Evolutionary conservation across 1,140 invertebrate genomes (phyloP), one percentile per base, ranked within the genome.

Genomic region (Trichoplusia ni): DNA sequence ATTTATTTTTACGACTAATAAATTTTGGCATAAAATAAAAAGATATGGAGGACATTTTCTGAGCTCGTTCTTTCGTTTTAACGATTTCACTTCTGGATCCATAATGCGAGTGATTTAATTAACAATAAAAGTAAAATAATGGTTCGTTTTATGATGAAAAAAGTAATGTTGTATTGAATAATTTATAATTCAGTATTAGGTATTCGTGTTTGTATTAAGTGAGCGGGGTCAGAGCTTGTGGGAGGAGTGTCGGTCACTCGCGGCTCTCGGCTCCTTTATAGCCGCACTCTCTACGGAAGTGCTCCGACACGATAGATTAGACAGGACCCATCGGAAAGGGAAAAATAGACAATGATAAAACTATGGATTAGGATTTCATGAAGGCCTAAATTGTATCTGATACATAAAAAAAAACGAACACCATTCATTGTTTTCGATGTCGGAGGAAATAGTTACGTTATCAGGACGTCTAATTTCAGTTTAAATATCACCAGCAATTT

Each of bases 1-100:
- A 74, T 84, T 44, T 58, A 44, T 58, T 31, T 84, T 81, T 82
- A 86, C 73, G 78, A 75, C 51, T 76, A 79, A 87, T 87, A 87
- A 87, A 84, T 81, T 79, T 77, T 53, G 59, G 62, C 63, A 70
- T 71, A 77, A 75, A 74, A 67, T 79, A 86, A 79, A 77, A 79
- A 75, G 70, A 79, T 81, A 84, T 73, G 69, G 63, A 29, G 42
- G 72, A 81, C 75, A 79, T 75, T 78, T 79, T 79, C 71, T 71
- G 75, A 79, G 80, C 69, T 70, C 75, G 74, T 79, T 79, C 70
- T 77, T 79, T 75, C 61, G 66, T 49, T 81, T 83, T 85, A 78
- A 83, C 77, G 67, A 75, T 79, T 80, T 75, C 61, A 78, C 66
- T 76, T 72, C 60, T 69, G 75, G 56, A 61, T 64, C 64, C 68